These are phyloP conservation scores for Dryobotodes eremita DNA, from an alignment of 2,888 invertebrate genomes.

Conservation along the genomic window DNA sequence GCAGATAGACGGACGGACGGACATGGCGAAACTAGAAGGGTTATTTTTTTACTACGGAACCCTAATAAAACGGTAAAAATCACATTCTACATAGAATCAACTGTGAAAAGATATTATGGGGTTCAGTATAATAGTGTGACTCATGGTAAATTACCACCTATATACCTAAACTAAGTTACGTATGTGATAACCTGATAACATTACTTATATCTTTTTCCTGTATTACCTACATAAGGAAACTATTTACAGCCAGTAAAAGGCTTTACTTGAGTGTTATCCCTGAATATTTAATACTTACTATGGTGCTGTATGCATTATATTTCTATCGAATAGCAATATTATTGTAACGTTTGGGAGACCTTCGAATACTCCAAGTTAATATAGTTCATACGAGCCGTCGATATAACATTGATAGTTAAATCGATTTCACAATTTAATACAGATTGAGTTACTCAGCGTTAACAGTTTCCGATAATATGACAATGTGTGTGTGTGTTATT, in stretches of 20 bases:
- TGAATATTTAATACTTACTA: constrained; percentile 14
- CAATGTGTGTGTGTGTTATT: neutral
- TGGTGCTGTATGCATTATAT: constrained; percentile 6
- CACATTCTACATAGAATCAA: neutral
- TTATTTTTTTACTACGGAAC: no score
- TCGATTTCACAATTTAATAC: constrained; percentile 53
- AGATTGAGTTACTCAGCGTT: constrained; percentile 31
- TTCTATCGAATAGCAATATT: constrained; percentile 24
- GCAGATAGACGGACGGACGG: no score
- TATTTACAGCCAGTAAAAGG: neutral
- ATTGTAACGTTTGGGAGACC: neutral
- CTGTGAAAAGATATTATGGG: neutral
- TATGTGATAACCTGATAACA: neutral
- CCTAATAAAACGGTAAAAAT: neutral
- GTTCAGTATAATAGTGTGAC: no score
- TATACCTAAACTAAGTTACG: no score
- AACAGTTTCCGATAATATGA: constrained; percentile 8
- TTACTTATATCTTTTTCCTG: neutral
- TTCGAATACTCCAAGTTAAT: constrained; percentile 20
- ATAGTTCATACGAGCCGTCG: constrained; percentile 12
- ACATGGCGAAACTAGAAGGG: no score
- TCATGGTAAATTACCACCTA: neutral
- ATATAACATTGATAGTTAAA: constrained; percentile 42
- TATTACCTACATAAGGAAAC: neutral
- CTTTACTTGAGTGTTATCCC: neutral